Base-by-base conservation (phyloP, 2,888 invertebrate species). In the Omphaloscelis lunosa region DNA sequence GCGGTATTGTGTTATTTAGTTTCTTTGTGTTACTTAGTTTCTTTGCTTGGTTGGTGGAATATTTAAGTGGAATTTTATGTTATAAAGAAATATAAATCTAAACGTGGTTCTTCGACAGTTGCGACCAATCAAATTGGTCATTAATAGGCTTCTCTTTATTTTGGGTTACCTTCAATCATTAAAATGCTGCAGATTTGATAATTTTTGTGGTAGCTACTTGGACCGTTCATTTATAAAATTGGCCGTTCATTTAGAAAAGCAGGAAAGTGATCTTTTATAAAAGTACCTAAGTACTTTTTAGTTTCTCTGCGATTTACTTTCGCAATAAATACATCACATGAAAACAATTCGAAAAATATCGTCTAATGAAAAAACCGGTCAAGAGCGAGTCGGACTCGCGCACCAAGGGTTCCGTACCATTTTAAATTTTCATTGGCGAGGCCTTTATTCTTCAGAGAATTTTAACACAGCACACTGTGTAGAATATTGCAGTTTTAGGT, bases 1-100 rank as follows among this genome's bases (percentile, higher is more conserved):
- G 53, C 41, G 7, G 39, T 68, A 77, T 71, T 75, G 69, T 70
- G 72, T 70, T 85, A 27, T 51, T 72, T 41, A 27, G 59, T 80
- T 59, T 72, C 39, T 84, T 73, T 84, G 61, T 74, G 48, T 45
- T n/a, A n/a, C n/a, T n/a, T n/a, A n/a, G n/a, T n/a, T n/a, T n/a
- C n/a, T n/a, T n/a, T 12, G 45, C 12, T 79, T 53, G 48, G 41
- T 23, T 61, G n/a, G 62, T 48, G 15, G 27, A 48, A 62, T 56
- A 56, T 56, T 27, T 2, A 20, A 72, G 59, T 27, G 1, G n/a
- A 17, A 17, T 29, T n/a, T 48, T 61, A 17, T 34, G 51, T 62
- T 11, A 0, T 51, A 7, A 34, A 74, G 2, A 39, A 71, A 48
- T n/a, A 17, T 0, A 53, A n/a, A 11, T 68, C 0, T 11, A 7